Percentiles rank a stretch among this genome's conserved stretches.
phyloP scores from a whole-genome alignment of 2,888 invertebrate species.

The Caenorhabditis drosophilae region DNA sequence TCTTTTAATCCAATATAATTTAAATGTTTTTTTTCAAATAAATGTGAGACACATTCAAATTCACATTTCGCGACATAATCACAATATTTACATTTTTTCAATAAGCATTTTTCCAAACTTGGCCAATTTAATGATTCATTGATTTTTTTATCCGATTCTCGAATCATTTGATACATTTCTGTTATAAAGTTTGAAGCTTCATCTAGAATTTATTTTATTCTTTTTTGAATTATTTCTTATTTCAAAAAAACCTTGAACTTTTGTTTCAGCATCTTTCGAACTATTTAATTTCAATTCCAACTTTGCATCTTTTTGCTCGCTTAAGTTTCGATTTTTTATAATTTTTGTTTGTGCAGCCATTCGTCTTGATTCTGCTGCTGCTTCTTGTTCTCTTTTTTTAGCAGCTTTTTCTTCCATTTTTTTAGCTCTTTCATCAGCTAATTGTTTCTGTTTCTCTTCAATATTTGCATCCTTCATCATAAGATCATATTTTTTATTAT shows the following conservation, averaged over 20 bases:
- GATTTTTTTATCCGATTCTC: not conserved
- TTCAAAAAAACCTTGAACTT: not conserved
- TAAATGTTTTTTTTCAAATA: not conserved
- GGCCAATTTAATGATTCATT: not conserved
- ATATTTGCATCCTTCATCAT: constrained; percentile 75
- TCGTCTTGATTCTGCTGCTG: constrained; percentile 18
- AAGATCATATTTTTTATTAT: constrained; percentile 89
- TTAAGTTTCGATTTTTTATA: constrained; percentile 9
- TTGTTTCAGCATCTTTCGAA: not conserved
- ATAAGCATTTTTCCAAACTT: not conserved
- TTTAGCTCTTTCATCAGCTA: constrained; percentile 85
- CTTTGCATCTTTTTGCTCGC: constrained; percentile 11
- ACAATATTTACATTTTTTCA: not conserved
- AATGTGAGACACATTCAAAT: not conserved
- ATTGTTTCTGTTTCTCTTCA: constrained; percentile 33
- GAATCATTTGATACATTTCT: not conserved
- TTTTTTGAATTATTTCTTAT: not conserved
- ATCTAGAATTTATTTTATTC: not conserved
- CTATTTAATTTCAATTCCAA: not conserved
- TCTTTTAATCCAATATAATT: not conserved
- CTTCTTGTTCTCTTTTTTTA: constrained; percentile 77
- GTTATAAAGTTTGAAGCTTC: not conserved
- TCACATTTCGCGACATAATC: not conserved
- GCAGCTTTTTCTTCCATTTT: constrained; percentile 89
- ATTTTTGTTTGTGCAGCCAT: constrained; percentile 85